phyloP scores from a whole-genome alignment of 2,797 vertebrate species.

The Phoxinus dragarum region DNA sequence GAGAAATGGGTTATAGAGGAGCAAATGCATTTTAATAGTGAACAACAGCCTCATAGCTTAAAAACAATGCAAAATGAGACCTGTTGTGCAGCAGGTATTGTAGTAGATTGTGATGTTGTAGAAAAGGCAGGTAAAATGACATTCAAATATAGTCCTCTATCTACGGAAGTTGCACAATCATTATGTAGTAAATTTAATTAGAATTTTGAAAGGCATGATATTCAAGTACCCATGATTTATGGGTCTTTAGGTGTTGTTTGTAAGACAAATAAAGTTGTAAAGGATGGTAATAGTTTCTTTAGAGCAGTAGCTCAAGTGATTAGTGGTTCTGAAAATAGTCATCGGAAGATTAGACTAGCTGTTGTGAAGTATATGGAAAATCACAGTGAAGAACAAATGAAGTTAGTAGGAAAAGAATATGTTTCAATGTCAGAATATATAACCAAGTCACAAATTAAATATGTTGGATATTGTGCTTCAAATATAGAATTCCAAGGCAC shows the following conservation, averaged over 20 bases:
- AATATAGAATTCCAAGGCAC: no score
- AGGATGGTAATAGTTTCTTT: slow-evolving; percentile 13
- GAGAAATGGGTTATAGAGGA: background rate
- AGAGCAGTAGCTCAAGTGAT: background rate
- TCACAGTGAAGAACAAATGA: background rate
- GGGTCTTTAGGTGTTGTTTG: background rate
- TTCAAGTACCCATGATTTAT: background rate
- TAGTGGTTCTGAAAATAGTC: background rate
- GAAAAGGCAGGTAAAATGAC: background rate
- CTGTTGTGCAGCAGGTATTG: background rate
- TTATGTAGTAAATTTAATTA: background rate
- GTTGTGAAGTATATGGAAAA: background rate
- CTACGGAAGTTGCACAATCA: background rate
- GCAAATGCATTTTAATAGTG: background rate
- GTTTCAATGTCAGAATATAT: slow-evolving; percentile 14
- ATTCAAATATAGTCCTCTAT: background rate
- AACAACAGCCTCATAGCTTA: background rate
- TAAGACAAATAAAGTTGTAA: background rate
- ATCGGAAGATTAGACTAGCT: background rate
- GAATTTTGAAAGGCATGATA: background rate
- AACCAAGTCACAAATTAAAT: background rate
- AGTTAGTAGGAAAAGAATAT: background rate
- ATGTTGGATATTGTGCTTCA: slow-evolving; percentile 17
- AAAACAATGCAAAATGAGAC: background rate
- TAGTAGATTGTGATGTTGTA: background rate